Evolutionary conservation across 2,113 vertebrate genomes (phyloP).

Genomic region (Epinephelus moara): DNA sequence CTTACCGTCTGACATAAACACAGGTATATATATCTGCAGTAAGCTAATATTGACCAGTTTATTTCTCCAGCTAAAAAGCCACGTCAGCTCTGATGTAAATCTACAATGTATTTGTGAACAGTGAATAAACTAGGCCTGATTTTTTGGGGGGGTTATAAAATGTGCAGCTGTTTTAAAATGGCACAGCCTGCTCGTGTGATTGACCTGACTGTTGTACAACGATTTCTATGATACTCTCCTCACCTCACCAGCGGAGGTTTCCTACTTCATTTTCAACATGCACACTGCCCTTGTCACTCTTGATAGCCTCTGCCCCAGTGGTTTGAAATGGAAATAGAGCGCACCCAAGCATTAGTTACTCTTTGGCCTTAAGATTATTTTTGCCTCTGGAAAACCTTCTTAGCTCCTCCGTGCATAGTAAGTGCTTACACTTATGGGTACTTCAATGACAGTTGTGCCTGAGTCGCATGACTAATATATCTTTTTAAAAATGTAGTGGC

Average conservation of each 20-base stretch:
- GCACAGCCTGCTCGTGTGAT: neutral
- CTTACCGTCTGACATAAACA: too few relatives aligned
- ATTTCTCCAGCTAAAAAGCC: neutral
- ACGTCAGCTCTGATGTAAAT: too few relatives aligned
- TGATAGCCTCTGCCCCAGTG: slow-evolving; percentile 7
- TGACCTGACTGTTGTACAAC: neutral
- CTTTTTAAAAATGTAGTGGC: neutral
- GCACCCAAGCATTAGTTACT: slow-evolving; percentile 12
- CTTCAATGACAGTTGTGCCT: neutral
- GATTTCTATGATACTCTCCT: neutral
- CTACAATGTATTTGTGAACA: neutral
- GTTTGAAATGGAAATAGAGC: slow-evolving; percentile 34
- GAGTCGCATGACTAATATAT: neutral
- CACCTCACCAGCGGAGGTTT: neutral
- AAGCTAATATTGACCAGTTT: neutral
- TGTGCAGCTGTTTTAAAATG: neutral
- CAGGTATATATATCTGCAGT: neutral
- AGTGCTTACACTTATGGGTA: neutral
- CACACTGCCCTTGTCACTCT: neutral
- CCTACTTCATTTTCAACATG: neutral
- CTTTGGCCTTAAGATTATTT: slow-evolving; percentile 18
- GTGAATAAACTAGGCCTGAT: neutral
- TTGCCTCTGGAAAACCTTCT: neutral
- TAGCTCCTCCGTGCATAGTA: neutral
- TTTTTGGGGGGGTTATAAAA: neutral